phyloP scores from a whole-genome alignment of 2,797 vertebrate species.

The Pelochelys cantorii region DNA sequence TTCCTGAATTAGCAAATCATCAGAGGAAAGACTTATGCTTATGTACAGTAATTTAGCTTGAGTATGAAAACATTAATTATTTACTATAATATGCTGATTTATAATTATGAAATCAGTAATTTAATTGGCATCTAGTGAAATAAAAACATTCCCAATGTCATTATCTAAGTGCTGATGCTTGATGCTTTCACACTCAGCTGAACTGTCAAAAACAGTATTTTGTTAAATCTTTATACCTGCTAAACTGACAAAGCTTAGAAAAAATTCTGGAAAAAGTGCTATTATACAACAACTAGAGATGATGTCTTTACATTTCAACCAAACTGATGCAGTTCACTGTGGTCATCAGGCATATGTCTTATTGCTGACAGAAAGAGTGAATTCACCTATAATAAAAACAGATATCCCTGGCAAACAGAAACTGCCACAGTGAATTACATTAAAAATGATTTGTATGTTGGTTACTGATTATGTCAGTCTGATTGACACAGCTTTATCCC shows the following conservation, averaged over 20 bases:
- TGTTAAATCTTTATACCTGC: constrained; percentile 31
- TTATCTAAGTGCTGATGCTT: constrained; percentile 62
- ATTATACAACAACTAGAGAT: background rate
- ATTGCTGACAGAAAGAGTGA: background rate
- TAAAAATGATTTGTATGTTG: background rate
- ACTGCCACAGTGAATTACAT: background rate
- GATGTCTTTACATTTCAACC: constrained; percentile 10
- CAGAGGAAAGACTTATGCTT: constrained; percentile 63
- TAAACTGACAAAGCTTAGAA: constrained; percentile 16
- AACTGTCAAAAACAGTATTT: constrained; percentile 61
- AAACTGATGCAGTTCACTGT: constrained; percentile 8
- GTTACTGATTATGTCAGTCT: background rate
- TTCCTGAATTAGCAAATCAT: constrained; percentile 71
- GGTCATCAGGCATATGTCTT: background rate
- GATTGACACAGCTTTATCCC: background rate
- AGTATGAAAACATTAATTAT: constrained; percentile 79
- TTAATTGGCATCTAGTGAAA: constrained; percentile 78
- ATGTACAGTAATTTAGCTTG: constrained; percentile 71
- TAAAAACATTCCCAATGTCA: constrained; percentile 73
- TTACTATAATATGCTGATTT: constrained; percentile 73
- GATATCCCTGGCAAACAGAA: background rate
- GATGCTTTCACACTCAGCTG: constrained; percentile 67
- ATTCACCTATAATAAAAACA: background rate
- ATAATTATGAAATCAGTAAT: constrained; percentile 80
- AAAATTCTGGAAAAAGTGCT: constrained; percentile 5